phyloP scores from a whole-genome alignment of 30 jellyfish, hydroid and myxozoan genomes.

The Chironex yamaguchii region DNA sequence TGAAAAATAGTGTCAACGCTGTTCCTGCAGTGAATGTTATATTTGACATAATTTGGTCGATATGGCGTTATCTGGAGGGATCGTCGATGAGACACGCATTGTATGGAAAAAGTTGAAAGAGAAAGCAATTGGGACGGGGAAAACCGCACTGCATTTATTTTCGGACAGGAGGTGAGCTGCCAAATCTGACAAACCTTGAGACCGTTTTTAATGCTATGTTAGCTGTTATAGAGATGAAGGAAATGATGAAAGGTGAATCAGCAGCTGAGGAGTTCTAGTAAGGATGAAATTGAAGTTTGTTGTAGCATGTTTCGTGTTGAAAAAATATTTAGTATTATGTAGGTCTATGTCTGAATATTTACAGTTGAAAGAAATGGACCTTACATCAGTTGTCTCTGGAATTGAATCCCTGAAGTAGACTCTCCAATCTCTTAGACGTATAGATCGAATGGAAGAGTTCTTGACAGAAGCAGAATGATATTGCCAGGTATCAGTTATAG shows the following conservation, averaged over 20 bases:
- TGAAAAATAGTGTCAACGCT: constrained; percentile 11
- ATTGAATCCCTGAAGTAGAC: no score
- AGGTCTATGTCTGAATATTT: constrained; percentile 4
- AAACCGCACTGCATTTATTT: background rate
- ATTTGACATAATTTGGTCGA: constrained; percentile 16
- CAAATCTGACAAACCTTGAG: constrained; percentile 29
- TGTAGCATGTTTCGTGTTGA: constrained; percentile 22
- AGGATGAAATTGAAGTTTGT: constrained; percentile 19
- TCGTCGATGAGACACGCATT: constrained; percentile 19
- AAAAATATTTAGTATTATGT: background rate
- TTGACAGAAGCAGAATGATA: no score
- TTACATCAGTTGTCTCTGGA: no score
- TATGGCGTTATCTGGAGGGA: constrained; percentile 40
- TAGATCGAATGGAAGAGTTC: no score
- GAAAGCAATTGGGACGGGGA: constrained; percentile 13
- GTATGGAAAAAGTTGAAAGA: constrained; percentile 7
- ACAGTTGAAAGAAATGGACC: no score
- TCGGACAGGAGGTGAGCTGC: constrained; percentile 36
- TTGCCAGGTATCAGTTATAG: no score
- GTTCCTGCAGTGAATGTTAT: constrained; percentile 14
- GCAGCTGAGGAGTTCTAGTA: constrained; percentile 1
- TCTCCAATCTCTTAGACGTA: no score
- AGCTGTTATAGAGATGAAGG: background rate
- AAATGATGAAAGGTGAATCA: background rate
- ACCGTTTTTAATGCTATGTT: background rate